Evolutionary conservation across 1,140 invertebrate genomes (phyloP), one percentile per base, ranked within the genome.

Genomic region (Bathynomus jamesi): DNA sequence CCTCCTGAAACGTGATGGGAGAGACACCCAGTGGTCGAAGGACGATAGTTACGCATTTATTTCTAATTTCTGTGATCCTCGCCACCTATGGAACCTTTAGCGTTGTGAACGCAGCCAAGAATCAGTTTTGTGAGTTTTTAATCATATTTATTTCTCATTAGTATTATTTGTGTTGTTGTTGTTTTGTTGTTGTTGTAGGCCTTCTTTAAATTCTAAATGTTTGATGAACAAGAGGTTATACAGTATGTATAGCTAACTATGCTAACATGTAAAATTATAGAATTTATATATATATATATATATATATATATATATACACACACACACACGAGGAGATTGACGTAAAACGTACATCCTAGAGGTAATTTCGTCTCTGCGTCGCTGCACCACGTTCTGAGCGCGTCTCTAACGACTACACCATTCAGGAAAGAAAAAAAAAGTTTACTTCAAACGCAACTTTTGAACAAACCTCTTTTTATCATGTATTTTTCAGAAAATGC

Each of bases 231-330:
- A n/a, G n/a, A n/a, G n/a, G n/a, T n/a, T n/a, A n/a, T n/a, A n/a
- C n/a, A n/a, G n/a, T 53, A 53, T 53, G 21, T 53, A 53, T 53
- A 53, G 13, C 13, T 53, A 53, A 17, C 13, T 53, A 53, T 53
- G 21, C 21, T 17, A 17, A 53, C 21, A 53, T 53, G 21, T 53
- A 53, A 17, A 3, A 17, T 17, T 53, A 53, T 53, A 53, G 13
- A 53, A 53, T 53, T 17, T 53, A 53, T 53, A 53, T 53, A 53
- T 53, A 53, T 53, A 40, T 53, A 53, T 53, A 53, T 53, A 53
- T 53, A 2, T 53, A 2, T 53, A 53, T 53, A 40, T 53, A 53
- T 53, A 53, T 53, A 53, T 53, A 53, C 21, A 53, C 21, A 53
- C 21, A 53, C 21, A 53, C 21, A 53, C 21, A 53, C 21, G 5